Evolutionary conservation across 2,888 invertebrate species (phyloP), one percentile per base, ranked within the genome.

Genomic region (Eupithecia abbreviata): DNA sequence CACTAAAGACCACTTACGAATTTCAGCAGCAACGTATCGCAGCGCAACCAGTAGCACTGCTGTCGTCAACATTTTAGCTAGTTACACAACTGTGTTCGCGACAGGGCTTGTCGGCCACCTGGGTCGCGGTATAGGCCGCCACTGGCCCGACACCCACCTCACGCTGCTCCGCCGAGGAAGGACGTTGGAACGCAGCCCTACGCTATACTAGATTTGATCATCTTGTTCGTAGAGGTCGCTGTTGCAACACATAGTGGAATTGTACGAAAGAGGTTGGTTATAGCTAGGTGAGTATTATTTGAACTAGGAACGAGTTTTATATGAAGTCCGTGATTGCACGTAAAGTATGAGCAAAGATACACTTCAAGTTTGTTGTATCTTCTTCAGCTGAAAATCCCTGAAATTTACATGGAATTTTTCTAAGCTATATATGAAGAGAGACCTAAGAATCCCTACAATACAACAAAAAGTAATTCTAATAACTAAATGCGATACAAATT

Each of bases 21-120:
- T 90, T 84, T 95, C 94, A 76, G 94, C 92, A 71, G 90, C 88
- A 78, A 87, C 91, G 78, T 88, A 89, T 81, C 90, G 92, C 88
- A 95, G 87, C 84, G 88, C 88, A 62, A 91, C 82, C 82, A 94
- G 85, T 70, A 93, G 82, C 82, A 90, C 86, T 74, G 89, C 86
- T 65, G 87, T 86, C 72, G 87, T 81, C 85, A 91, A 89, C 94
- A 94, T 94, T 82, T 88, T 74, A 69, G 73, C 80, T 71, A 80
- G 80, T 91, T 92, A 87, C 91, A 90, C 91, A 90, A 90, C 84
- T 76, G 82, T 71, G 18, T 73, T 83, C 83, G 81, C 81, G 82
- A 80, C 83, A 76, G 84, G 84, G 84, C 86, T 85, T 85, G 86
- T 88, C 93, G 91, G 88, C 91, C 91, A 88, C 87, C 92, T 92